Base-by-base conservation (phyloP, 1,140 invertebrate genomes). In the Probaryconus sp. region DNA sequence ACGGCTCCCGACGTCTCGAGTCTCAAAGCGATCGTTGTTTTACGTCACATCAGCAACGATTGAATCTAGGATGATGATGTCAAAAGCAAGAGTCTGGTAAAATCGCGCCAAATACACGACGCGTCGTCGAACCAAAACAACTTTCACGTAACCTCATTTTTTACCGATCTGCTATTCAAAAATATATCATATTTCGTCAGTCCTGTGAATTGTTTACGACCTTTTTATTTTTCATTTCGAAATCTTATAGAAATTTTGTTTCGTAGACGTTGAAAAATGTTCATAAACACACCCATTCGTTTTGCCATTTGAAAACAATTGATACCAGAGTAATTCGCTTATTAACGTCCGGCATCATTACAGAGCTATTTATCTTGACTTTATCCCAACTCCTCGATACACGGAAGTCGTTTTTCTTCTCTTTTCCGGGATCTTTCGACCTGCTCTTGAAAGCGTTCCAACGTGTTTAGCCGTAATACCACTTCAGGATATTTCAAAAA, bases 221-320 rank as follows among this genome's bases (percentile, higher is more conserved):
- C n/a, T n/a, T n/a, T n/a, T n/a, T n/a, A n/a, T n/a, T n/a, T n/a
- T 40, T 17, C 14, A 10, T 55, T 37, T 38, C 20, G n/a, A 20
- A 16, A 6, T 31, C 16, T n/a, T n/a, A n/a, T n/a, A n/a, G n/a
- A n/a, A n/a, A 9, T n/a, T 30, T 2, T 30, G 20, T 21, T 42
- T 9, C 13, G 17, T 9, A 47, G 4, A 1, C n/a, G n/a, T n/a
- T n/a, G n/a, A n/a, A n/a, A n/a, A n/a, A n/a, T n/a, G n/a, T n/a
- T n/a, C n/a, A n/a, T n/a, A n/a, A n/a, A n/a, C n/a, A n/a, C n/a
- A 77, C 60, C 47, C 18, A 70, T 78, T 75, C 71, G 75, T 78
- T 61, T 30, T 17, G 45, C 10, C 5, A 47, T 33, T n/a, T n/a
- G 43, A 51, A 28, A 18, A 20, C 42, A 55, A 70, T 74, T 50